phyloP scores from a whole-genome alignment of 2,888 invertebrate species.

The Polietes domitor region DNA sequence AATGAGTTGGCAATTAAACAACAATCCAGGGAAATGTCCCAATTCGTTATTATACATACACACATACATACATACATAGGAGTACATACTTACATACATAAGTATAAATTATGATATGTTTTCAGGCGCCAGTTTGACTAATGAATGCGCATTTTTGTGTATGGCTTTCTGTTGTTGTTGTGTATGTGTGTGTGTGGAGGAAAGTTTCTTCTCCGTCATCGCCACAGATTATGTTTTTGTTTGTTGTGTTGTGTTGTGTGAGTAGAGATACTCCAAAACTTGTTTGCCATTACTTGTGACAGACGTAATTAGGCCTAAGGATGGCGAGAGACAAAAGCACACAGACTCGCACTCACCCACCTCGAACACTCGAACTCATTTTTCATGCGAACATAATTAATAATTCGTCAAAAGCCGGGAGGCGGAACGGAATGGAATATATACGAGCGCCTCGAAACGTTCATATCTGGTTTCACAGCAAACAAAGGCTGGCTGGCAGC shows the following conservation, averaged over 20 bases:
- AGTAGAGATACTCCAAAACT: not conserved
- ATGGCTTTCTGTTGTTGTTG: no score
- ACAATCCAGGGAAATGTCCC: constrained; percentile 10
- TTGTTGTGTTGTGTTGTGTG: no score
- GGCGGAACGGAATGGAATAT: not conserved
- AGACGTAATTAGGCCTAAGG: constrained; percentile 34
- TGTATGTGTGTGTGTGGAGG: not conserved
- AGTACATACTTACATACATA: not conserved
- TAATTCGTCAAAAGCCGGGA: constrained; percentile 34
- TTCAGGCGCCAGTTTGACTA: constrained; percentile 59
- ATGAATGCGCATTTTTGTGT: constrained; percentile 46
- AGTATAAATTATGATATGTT: constrained; percentile 51
- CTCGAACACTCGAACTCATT: not conserved
- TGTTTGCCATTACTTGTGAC: constrained; percentile 29
- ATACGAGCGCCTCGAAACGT: not conserved
- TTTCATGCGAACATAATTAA: constrained; percentile 52
- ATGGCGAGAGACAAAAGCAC: not conserved
- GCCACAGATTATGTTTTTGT: no score
- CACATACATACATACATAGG: not conserved
- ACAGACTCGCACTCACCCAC: not conserved
- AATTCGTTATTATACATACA: not conserved
- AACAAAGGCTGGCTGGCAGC: not conserved
- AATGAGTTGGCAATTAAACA: constrained; percentile 60
- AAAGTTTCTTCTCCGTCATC: no score
- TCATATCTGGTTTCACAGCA: not conserved